Evolutionary conservation across 1,140 invertebrate species (phyloP), one percentile per base, ranked within the genome.

Genomic region (Aphaenogaster rudis): DNA sequence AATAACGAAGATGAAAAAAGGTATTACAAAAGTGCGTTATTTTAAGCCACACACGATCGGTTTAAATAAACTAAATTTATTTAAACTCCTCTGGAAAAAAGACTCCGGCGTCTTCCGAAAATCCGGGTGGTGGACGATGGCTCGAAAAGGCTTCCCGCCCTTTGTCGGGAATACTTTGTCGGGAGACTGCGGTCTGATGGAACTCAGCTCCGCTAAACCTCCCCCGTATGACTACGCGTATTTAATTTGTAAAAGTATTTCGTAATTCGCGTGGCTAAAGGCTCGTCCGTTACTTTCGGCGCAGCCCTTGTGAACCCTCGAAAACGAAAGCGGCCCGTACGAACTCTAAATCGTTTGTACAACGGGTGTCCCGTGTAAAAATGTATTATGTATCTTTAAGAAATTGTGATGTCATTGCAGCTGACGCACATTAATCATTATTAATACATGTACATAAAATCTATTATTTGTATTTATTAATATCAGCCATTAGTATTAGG

Each of bases 191-290:
- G 94, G 94, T 94, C 92, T 91, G 92, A 94, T 91, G 91, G 92
- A 90, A 94, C 92, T 92, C 89, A 88, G 64, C 81, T 80, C 33
- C 74, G 88, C 87, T 89, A 86, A 91, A 88, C 91, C 85, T 84
- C 86, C 91, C 91, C 61, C 77, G 72, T 89, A 80, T 89, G 85
- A 80, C 90, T 88, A 88, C 89, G 88, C 90, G 89, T 92, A 89
- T 94, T 94, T 94, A 92, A 93, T 93, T 94, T 92, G 89, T 90
- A 92, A 92, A 94, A 93, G 91, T 93, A 94, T 94, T 93, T 93
- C 91, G 90, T 94, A 91, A 93, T 94, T 94, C 90, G 82, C 86
- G 61, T 90, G 91, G 91, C 87, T 90, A 90, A 93, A 94, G 89
- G 86, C 79, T 86, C 77, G 84, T 77, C 79, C 42, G 86, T 87